These are phyloP conservation scores for Stichopus horrens DNA, from an alignment of 53 echinoderm and acorn worm genomes.

Conservation along the genomic window DNA sequence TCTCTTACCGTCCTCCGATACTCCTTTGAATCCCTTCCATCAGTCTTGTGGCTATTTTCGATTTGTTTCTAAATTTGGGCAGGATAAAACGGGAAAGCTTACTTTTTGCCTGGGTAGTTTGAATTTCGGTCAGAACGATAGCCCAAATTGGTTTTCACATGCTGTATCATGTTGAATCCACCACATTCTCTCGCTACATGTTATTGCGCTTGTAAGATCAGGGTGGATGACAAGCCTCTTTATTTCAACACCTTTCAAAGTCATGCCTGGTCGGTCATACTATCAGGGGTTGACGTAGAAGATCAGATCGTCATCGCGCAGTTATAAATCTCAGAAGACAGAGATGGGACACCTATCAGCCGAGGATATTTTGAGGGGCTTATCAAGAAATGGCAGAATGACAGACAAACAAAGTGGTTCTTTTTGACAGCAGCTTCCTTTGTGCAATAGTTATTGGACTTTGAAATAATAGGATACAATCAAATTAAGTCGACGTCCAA, in stretches of 20 bases:
- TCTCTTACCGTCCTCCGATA: background rate
- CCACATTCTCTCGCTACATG: background rate
- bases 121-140: background rate
- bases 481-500: background rate
- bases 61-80: background rate
- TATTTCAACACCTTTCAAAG: slow-evolving; percentile 17
- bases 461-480: background rate
- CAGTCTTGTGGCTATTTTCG: background rate
- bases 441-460: background rate
- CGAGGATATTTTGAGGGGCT: background rate
- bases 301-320: background rate
- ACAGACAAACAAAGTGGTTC: background rate
- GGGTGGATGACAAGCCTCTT: background rate
- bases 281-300: slow-evolving; percentile 16
- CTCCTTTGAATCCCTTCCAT: background rate
- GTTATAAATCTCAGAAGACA: slow-evolving; percentile 5
- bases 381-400: background rate
- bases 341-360: background rate
- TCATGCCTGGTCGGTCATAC: slow-evolving; percentile 32
- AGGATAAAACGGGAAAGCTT: background rate
- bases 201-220: background rate
- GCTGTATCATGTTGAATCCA: background rate
- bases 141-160: background rate
- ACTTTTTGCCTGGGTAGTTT: background rate
- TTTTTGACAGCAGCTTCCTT: background rate